These are phyloP conservation scores for Nesometra sesokonis DNA, from an alignment of 35 echinoderm and acorn worm species.

Conservation along the genomic window DNA sequence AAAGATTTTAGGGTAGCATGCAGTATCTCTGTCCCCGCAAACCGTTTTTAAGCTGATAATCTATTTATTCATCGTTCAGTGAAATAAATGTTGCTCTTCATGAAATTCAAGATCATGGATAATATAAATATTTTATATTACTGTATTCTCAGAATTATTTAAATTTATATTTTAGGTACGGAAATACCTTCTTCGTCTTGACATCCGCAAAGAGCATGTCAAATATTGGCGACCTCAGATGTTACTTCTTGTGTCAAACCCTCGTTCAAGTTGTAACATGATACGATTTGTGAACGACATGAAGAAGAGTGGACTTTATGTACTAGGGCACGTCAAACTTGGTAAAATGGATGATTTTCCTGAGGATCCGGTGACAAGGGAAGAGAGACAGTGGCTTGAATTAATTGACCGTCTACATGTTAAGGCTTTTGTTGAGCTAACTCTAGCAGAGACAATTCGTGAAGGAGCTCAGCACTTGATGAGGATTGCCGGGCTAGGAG, in stretches of 20 bases:
- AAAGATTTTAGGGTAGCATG: too few species aligned
- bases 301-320: constrained; percentile 90
- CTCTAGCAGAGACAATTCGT: constrained; percentile 53
- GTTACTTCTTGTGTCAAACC: constrained; percentile 78
- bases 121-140: neutral
- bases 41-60: too few species aligned
- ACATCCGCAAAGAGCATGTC: constrained; percentile 85
- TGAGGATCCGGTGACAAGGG: constrained; percentile 46
- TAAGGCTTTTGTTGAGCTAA: constrained; percentile 85
- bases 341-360: constrained; percentile 53
- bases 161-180: constrained; percentile 43
- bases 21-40: too few species aligned
- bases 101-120: neutral
- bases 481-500: constrained; percentile 79
- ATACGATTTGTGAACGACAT: constrained; percentile 94
- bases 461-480: constrained; percentile 80
- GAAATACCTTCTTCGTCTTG: constrained; percentile 78
- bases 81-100: too few species aligned
- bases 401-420: constrained; percentile 74
- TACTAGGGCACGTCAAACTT: constrained; percentile 75
- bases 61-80: too few species aligned
- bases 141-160: neutral
- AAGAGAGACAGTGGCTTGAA: constrained; percentile 61
- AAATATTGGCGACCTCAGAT: constrained; percentile 99
- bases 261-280: constrained; percentile 58